Conservation (phyloP, 1,140 invertebrate species). For the Chymomyza costata region DNA sequence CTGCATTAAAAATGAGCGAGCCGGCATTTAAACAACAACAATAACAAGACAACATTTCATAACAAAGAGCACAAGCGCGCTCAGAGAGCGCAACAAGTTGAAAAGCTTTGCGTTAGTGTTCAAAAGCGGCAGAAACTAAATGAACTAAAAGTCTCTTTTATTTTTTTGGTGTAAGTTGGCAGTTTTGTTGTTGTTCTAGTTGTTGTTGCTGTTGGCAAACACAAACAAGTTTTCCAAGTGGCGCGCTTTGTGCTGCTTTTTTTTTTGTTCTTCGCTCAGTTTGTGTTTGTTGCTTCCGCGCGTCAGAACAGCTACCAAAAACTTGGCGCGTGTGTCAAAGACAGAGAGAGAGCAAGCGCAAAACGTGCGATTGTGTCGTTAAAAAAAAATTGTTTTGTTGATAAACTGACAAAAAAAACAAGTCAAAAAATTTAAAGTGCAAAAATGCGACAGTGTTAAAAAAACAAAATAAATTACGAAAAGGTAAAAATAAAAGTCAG, state of each 20-base stretch:
- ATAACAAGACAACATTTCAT: too few relatives aligned
- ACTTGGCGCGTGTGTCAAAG: slow-evolving; percentile 7
- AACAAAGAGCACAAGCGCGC: slow-evolving; percentile 14
- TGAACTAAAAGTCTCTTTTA: slow-evolving; percentile 8
- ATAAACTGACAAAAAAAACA: neutral
- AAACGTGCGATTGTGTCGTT: slow-evolving; percentile 19
- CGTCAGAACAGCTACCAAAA: slow-evolving; percentile 55
- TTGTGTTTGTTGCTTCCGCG: slow-evolving; percentile 62
- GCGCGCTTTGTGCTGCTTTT: slow-evolving; percentile 57
- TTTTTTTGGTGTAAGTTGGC: too few relatives aligned
- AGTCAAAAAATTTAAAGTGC: too few relatives aligned
- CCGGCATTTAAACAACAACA: too few relatives aligned
- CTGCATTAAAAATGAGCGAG: too few relatives aligned
- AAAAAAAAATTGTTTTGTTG: slow-evolving; percentile 14
- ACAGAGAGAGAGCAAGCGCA: too few relatives aligned
- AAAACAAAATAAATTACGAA: slow-evolving; percentile 10
- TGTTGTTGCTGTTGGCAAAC: slow-evolving; percentile 3
- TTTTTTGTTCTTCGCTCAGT: slow-evolving; percentile 60
- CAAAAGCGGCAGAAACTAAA: slow-evolving; percentile 11
- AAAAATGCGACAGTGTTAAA: neutral
- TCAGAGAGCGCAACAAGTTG: slow-evolving; percentile 31
- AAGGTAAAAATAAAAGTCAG: neutral
- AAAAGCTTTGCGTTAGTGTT: slow-evolving; percentile 30
- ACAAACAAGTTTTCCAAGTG: slow-evolving; percentile 37
- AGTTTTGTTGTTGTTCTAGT: slow-evolving; percentile 6